These are phyloP conservation scores for Gnatocerus cornutus DNA, from an alignment of 2,888 invertebrate species.

Conservation along the genomic window DNA sequence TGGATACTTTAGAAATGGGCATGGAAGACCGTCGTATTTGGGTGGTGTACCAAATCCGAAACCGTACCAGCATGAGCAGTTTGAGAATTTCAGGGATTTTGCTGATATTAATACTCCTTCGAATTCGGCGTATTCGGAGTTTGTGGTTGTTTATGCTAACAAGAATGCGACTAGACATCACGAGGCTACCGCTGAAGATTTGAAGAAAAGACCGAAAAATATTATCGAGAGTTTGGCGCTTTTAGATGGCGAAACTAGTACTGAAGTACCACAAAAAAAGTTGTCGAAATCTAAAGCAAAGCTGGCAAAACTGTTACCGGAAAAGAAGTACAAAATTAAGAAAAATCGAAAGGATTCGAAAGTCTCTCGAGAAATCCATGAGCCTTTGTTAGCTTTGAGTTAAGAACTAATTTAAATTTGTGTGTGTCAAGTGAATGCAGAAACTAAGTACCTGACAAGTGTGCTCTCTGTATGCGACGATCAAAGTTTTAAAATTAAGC, in stretches of 20 bases:
- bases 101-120: constrained; percentile 91
- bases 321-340: constrained; percentile 74
- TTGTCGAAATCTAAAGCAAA: constrained; percentile 80
- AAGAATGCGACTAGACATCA: constrained; percentile 81
- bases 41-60: constrained; percentile 78
- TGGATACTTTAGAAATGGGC: constrained; percentile 80
- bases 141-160: constrained; percentile 88
- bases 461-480: constrained; percentile 32
- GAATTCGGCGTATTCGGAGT: constrained; percentile 87
- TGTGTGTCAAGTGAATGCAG: constrained; percentile 29
- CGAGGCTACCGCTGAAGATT: constrained; percentile 68
- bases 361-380: constrained; percentile 70
- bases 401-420: constrained; percentile 65
- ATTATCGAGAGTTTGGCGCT: constrained; percentile 87
- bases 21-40: constrained; percentile 78
- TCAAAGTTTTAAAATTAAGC: constrained; percentile 21
- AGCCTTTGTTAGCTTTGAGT: constrained; percentile 76
- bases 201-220: constrained; percentile 75
- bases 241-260: constrained; percentile 76
- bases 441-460: constrained; percentile 39
- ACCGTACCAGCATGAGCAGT: constrained; percentile 87
- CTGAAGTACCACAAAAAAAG: constrained; percentile 67
- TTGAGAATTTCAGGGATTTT: constrained; percentile 92
- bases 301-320: constrained; percentile 73
- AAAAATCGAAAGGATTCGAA: constrained; percentile 60